Percentiles rank a stretch among this genome's conserved stretches.
Conservation (phyloP, 2,113 vertebrate species). For the Channa argus region DNA sequence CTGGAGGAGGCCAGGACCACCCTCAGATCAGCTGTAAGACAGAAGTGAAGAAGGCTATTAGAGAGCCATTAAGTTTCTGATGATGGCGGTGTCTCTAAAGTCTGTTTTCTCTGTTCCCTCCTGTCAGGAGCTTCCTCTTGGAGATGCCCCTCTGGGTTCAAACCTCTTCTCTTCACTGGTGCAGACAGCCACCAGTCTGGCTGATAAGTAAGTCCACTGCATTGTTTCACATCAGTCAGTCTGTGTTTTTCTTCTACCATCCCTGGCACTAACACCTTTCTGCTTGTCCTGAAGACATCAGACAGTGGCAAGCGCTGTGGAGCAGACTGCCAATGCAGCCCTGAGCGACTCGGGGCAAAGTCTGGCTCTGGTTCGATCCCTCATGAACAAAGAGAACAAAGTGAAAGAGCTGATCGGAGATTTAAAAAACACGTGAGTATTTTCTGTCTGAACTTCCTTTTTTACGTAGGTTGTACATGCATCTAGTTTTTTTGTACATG, state of each 20-base stretch:
- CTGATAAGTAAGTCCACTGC: constrained; percentile 84
- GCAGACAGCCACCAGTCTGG: constrained; percentile 84
- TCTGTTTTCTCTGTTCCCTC: background rate
- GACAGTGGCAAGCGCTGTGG: constrained; percentile 72
- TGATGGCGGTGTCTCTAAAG: background rate
- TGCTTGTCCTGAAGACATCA: constrained; percentile 81
- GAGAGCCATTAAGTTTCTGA: no score
- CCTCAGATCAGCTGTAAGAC: constrained; percentile 81
- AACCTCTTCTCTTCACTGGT: constrained; percentile 81
- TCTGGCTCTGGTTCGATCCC: constrained; percentile 69
- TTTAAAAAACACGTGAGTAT: constrained; percentile 83
- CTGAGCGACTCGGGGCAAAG: constrained; percentile 74
- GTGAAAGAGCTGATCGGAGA: constrained; percentile 67
- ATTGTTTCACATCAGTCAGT: no score
- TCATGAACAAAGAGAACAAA: constrained; percentile 63
- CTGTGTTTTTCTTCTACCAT: background rate
- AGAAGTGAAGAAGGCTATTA: background rate
- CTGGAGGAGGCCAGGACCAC: constrained; percentile 75
- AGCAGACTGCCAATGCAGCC: constrained; percentile 63
- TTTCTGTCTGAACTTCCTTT: no score
- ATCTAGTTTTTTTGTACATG: no score
- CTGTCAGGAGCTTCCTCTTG: constrained; percentile 80
- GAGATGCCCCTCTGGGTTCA: constrained; percentile 59
- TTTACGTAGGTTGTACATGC: no score
- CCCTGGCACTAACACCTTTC: background rate